Percentiles rank a stretch among this genome's conserved stretches.
phyloP scores from a whole-genome alignment of 37 sponge, comb jelly and placozoan genomes.

The Crambe crambe region DNA sequence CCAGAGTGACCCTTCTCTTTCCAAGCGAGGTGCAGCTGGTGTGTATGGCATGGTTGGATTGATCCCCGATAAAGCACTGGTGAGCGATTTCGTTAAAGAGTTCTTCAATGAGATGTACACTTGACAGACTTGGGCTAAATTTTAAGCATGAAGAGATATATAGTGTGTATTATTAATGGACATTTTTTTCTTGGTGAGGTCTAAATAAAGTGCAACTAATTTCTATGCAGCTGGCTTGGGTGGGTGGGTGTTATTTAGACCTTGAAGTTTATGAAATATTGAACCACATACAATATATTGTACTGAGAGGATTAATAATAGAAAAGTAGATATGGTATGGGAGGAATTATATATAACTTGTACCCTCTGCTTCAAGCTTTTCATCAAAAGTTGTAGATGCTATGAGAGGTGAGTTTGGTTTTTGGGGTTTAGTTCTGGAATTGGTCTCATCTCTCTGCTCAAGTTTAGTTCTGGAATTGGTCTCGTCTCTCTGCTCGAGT shows the following conservation, averaged over 20 bases:
- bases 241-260: too few relatives aligned
- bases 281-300: too few relatives aligned
- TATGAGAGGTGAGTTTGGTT: not conserved
- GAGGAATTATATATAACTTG: not conserved
- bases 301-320: too few relatives aligned
- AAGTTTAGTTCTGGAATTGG: not conserved
- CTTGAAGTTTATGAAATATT: too few relatives aligned
- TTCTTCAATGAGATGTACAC: constrained; percentile 77
- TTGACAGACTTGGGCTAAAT: too few relatives aligned
- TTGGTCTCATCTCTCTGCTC: not conserved
- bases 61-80: constrained; percentile 75
- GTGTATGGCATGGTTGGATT: constrained; percentile 89
- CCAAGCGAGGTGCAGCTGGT: constrained; percentile 73
- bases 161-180: not conserved
- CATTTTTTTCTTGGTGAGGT: too few relatives aligned
- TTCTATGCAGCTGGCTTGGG: too few relatives aligned
- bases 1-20: constrained; percentile 58
- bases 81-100: constrained; percentile 68
- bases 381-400: not conserved
- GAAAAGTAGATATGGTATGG: too few relatives aligned
- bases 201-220: too few relatives aligned
- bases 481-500: not conserved
- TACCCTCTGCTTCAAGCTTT: not conserved
- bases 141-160: not conserved
- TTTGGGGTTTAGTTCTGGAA: not conserved